Conservation (phyloP, 1,140 invertebrate species). For the Nephila pilipes region DNA sequence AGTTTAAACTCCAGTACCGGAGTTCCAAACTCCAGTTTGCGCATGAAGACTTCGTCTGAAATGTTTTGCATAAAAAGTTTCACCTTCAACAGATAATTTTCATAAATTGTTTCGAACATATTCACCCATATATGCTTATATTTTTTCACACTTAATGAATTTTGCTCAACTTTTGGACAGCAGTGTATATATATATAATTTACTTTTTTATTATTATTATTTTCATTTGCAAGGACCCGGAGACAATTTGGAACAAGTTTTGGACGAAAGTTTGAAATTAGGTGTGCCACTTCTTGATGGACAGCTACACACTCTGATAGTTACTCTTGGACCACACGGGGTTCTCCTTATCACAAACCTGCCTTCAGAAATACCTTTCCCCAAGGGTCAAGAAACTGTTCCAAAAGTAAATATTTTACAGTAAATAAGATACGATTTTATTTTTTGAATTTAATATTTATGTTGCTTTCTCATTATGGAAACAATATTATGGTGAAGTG, state of each 20-base stretch:
- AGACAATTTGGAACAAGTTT: not conserved
- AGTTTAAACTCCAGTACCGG: too few species aligned
- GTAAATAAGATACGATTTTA: not conserved
- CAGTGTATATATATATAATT: too few species aligned
- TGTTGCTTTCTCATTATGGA: not conserved
- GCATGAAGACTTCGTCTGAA: too few species aligned
- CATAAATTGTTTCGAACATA: too few species aligned
- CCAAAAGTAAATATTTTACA: not conserved
- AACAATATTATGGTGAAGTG: too few species aligned
- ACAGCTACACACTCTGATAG: conserved; percentile 54
- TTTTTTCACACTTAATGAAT: too few species aligned
- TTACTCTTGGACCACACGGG: conserved; percentile 83
- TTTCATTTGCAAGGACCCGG: not conserved
- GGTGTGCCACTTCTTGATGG: conserved; percentile 16
- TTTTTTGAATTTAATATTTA: not conserved
- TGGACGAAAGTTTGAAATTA: not conserved
- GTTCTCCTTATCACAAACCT: conserved; percentile 76
- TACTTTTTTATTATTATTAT: too few species aligned
- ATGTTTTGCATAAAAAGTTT: too few species aligned
- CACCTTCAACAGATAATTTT: too few species aligned
- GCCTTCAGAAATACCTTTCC: conserved; percentile 53
- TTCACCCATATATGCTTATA: too few species aligned
- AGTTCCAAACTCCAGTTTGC: too few species aligned
- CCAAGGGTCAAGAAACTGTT: conserved; percentile 78
- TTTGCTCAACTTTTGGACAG: too few species aligned